Percentiles rank a stretch among this genome's conserved stretches.
Conservation (phyloP, 2,113 vertebrate genomes). For the Struthio camelus region DNA sequence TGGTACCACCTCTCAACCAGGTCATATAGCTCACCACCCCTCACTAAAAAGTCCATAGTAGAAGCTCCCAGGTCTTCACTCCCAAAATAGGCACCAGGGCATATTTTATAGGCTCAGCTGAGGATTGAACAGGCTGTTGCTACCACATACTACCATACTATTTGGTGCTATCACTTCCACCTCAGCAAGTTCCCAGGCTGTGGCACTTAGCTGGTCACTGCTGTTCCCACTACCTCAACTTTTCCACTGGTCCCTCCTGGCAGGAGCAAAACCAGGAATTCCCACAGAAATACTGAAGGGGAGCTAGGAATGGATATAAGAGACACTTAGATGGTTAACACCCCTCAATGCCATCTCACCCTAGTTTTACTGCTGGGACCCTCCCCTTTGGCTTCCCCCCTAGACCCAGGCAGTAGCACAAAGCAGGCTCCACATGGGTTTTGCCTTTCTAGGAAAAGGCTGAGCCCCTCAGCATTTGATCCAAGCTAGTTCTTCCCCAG, state of each 20-base stretch:
- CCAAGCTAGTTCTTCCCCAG: constrained; percentile 8
- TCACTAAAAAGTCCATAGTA: accelerated
- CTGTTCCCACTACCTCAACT: neutral
- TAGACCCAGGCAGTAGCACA: neutral
- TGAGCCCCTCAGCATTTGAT: neutral
- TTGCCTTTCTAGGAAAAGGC: constrained; percentile 58
- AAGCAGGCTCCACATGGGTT: neutral
- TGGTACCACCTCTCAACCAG: neutral
- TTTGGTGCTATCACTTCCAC: neutral
- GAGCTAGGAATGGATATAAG: neutral
- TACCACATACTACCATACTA: accelerated
- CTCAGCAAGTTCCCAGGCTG: neutral
- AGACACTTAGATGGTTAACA: neutral
- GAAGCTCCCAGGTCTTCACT: neutral
- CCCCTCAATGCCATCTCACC: neutral
- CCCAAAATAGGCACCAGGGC: neutral
- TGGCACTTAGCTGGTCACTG: neutral
- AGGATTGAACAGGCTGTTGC: neutral
- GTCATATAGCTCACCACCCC: neutral
- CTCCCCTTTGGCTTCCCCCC: neutral
- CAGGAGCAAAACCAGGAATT: neutral
- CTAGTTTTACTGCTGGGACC: neutral
- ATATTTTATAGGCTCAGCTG: neutral
- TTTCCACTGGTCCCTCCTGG: neutral
- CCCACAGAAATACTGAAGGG: neutral